Conservation (phyloP, 2,888 invertebrate species). For the Drosophila villosipedis region DNA sequence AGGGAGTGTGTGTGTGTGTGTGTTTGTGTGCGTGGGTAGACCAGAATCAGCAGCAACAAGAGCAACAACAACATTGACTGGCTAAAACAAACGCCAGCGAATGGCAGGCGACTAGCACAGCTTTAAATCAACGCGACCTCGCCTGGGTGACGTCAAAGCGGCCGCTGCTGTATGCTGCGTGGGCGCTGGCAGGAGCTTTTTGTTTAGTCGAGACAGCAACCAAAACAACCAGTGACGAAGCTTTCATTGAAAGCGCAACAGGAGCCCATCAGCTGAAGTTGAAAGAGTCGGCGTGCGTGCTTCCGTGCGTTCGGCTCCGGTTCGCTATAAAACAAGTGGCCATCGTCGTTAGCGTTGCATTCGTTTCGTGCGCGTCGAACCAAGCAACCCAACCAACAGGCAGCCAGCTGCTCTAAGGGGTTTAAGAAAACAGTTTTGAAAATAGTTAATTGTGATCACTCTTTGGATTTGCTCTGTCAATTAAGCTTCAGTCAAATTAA, state of each 20-base stretch:
- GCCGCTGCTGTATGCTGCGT: slow-evolving; percentile 29
- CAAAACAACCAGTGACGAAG: slow-evolving; percentile 27
- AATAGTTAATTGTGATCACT: slow-evolving; percentile 24
- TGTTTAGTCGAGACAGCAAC: slow-evolving; percentile 52
- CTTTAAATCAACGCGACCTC: slow-evolving; percentile 61
- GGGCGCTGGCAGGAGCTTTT: slow-evolving; percentile 38
- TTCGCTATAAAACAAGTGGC: slow-evolving; percentile 71
- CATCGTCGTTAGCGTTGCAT: slow-evolving; percentile 51
- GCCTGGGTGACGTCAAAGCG: slow-evolving; percentile 62
- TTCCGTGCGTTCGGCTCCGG: slow-evolving; percentile 41
- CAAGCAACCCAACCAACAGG: slow-evolving; percentile 40
- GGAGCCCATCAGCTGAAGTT: slow-evolving; percentile 71
- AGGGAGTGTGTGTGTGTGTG: background rate
- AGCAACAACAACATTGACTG: slow-evolving; percentile 27
- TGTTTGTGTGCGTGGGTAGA: slow-evolving; percentile 58
- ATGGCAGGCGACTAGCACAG: slow-evolving; percentile 66
- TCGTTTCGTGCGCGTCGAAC: slow-evolving; percentile 75
- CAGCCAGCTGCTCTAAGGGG: slow-evolving; percentile 19
- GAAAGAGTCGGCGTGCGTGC: slow-evolving; percentile 40
- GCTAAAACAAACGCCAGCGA: slow-evolving; percentile 59
- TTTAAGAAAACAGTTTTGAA: slow-evolving; percentile 15
- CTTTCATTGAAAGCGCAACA: slow-evolving; percentile 73
- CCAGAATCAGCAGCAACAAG: slow-evolving; percentile 3
- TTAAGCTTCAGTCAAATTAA: slow-evolving; percentile 2
- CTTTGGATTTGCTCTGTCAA: background rate